Evolutionary conservation across 2,888 invertebrate species (phyloP).

Genomic region (Drosophila limbata): DNA sequence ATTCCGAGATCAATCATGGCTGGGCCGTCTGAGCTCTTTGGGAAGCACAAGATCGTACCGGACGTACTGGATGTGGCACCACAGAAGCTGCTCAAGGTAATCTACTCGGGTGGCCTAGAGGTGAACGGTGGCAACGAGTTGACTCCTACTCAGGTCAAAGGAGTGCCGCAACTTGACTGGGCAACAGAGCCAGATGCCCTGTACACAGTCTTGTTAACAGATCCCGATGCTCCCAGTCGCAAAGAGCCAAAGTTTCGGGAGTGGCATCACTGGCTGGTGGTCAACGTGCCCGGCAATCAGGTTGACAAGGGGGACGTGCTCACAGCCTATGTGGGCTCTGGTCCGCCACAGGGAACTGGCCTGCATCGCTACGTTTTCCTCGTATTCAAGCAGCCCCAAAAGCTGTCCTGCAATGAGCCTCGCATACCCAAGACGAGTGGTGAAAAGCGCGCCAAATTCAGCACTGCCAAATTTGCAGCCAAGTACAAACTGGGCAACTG

Average conservation of each 20-base stretch:
- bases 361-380: slow-evolving; percentile 93
- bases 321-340: slow-evolving; percentile 93
- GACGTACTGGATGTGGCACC: slow-evolving; percentile 52
- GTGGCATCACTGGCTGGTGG: slow-evolving; percentile 97
- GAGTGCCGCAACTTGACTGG: slow-evolving; percentile 82
- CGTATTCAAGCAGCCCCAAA: slow-evolving; percentile 90
- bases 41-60: slow-evolving; percentile 50
- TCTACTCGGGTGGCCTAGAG: slow-evolving; percentile 82
- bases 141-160: slow-evolving; percentile 88
- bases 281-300: slow-evolving; percentile 92
- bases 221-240: slow-evolving; percentile 97
- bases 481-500: slow-evolving; percentile 91
- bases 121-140: slow-evolving; percentile 89
- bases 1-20: slow-evolving; percentile 20
- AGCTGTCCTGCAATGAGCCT: slow-evolving; percentile 87
- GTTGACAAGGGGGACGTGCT: slow-evolving; percentile 90
- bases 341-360: slow-evolving; percentile 92
- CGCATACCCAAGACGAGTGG: slow-evolving; percentile 83
- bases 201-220: slow-evolving; percentile 86
- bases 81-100: slow-evolving; percentile 56
- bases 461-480: slow-evolving; percentile 90
- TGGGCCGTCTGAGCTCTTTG: slow-evolving; percentile 34
- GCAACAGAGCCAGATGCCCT: slow-evolving; percentile 66
- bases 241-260: slow-evolving; percentile 92
- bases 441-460: slow-evolving; percentile 87